Base-by-base conservation (phyloP, 2,797 vertebrate species). In the Spondyliosoma cantharus region DNA sequence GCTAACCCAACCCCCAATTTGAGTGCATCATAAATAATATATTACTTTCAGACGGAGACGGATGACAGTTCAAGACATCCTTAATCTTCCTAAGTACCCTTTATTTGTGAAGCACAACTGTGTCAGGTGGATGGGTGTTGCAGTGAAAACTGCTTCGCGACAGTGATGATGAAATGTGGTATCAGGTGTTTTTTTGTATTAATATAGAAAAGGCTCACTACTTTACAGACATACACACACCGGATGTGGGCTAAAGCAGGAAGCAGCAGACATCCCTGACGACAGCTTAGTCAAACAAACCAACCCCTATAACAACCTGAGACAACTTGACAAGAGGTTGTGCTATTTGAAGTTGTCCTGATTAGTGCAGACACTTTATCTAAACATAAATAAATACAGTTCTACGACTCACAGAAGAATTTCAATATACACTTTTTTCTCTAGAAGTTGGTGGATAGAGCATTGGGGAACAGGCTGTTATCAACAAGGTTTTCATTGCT, bases 181-280 rank as follows among this genome's bases (percentile, higher is more conserved):
- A 32, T 15, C 69, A 63, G 49, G 29, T 76, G 67, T 5, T 37
- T 66, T 60, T 67, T n/a, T n/a, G n/a, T 49, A 14, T 73, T 22
- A 42, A 20, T 19, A 27, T 0, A 46, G 37, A 63, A 32, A 27
- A 42, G 45, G 12, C 49, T 50, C 46, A 73, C 32, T 53, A 22
- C 22, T 19, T 59, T 50, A 63, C 11, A 3, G 24, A 64, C 56
- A 63, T 3, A 74, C 57, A 74, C 14, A 74, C 57, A 74, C 14
- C 82, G 93, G 93, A 94, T 93, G 93, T 94, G 93, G 93, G 89
- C 2, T 67, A 16, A 48, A 81, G 76, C 84, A 92, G 94, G 92
- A 94, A 94, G 80, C 7, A 60, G 25, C 50, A 65, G 53, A 78
- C 22, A 49, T 57, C 54, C 45, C 32, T 27, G 24, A 84, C 32